A percentile compares a stretch with the other conserved stretches of the same genome.
Conservation (phyloP, 1,140 invertebrate genomes). For the Drosophila chauvacae region DNA sequence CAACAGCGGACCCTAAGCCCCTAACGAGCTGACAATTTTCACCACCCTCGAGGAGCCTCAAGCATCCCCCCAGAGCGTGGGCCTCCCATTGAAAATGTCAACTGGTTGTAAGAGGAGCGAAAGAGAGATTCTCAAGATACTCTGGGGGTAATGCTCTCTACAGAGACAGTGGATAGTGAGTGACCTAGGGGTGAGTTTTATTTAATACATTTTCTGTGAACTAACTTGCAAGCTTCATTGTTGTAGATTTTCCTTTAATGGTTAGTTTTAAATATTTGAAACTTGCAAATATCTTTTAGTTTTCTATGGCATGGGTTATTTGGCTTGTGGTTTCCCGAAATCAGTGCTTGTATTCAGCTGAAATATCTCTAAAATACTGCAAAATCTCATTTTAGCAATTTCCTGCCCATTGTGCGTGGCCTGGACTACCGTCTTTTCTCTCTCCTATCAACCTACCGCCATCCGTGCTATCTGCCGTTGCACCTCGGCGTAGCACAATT, state of each 20-base stretch:
- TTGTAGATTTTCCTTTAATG: neutral
- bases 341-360: conserved; percentile 3
- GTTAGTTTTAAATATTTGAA: neutral
- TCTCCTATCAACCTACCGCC: neutral
- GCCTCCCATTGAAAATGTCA: conserved; percentile 63
- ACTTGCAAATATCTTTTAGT: neutral
- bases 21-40: conserved; percentile 75
- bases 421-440: conserved; percentile 2
- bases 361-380: neutral
- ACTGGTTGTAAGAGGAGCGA: conserved; percentile 18
- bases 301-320: neutral
- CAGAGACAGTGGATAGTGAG: conserved; percentile 31
- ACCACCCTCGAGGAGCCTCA: conserved; percentile 9
- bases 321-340: neutral
- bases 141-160: neutral
- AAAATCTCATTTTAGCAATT: conserved; percentile 18
- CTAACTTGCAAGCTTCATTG: too few species aligned
- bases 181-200: neutral
- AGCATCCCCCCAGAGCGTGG: neutral
- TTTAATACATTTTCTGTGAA: neutral
- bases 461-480: conserved; percentile 21
- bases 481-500: conserved; percentile 55
- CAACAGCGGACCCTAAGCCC: conserved; percentile 28
- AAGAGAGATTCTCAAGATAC: conserved; percentile 16
- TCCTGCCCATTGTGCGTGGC: conserved; percentile 52